A percentile compares a stretch with the other conserved stretches of the same genome.
Conservation (phyloP, 2,113 vertebrate species). For the Toxostoma redivivum region DNA sequence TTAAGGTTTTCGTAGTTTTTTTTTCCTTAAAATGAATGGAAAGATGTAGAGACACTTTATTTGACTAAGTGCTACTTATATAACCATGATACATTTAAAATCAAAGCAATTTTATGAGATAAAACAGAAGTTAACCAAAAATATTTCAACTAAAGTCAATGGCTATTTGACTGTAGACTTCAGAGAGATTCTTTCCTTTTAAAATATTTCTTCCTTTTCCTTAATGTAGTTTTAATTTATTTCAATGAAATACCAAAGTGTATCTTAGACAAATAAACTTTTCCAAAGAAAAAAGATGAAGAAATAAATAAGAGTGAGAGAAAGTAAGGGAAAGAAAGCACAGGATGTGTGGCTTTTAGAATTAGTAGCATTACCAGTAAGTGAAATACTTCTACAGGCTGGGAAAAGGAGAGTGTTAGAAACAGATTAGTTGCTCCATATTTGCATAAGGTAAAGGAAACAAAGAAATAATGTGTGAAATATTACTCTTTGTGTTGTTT, state of each 20-base stretch:
- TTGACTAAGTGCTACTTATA: neutral
- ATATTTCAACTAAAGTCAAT: neutral
- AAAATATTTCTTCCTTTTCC: neutral
- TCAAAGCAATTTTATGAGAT: neutral
- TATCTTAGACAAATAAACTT: neutral
- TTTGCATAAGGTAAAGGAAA: neutral
- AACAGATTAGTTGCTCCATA: neutral
- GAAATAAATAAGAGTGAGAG: neutral
- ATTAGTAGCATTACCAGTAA: neutral
- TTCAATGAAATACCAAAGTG: neutral
- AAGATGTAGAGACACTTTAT: neutral
- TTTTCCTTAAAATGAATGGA: neutral
- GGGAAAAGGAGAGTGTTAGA: neutral
- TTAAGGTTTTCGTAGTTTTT: neutral
- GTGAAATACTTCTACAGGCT: neutral
- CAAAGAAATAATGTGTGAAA: neutral
- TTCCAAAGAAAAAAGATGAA: neutral
- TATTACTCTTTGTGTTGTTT: neutral
- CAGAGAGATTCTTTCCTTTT: neutral
- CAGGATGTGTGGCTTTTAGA: fast-evolving
- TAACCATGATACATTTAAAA: neutral
- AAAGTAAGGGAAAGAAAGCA: neutral
- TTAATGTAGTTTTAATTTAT: neutral
- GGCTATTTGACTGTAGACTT: neutral
- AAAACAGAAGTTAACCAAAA: neutral